Conservation (phyloP, 2,797 vertebrate species). For the Gila robusta region DNA sequence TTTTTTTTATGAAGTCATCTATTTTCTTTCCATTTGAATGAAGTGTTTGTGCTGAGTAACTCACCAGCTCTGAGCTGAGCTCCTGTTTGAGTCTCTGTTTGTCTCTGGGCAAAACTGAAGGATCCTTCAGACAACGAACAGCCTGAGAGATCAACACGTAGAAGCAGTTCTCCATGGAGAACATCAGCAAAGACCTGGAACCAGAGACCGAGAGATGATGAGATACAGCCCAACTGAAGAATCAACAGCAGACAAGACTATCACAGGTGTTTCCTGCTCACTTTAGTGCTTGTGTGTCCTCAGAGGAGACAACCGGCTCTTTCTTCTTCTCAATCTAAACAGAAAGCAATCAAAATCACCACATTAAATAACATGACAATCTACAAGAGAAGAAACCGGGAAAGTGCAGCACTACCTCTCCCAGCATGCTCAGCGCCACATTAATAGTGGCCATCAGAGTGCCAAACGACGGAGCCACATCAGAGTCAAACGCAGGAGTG, state of each 20-base stretch:
- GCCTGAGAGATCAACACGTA: constrained; percentile 98
- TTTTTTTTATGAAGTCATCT: too few species aligned
- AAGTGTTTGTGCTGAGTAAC: constrained; percentile 26
- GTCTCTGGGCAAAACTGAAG: constrained; percentile 87
- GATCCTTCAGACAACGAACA: constrained; percentile 90
- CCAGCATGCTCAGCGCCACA: constrained; percentile 92
- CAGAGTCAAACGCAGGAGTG: constrained; percentile 93
- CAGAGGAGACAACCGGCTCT: constrained; percentile 87
- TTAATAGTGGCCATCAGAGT: constrained; percentile 96
- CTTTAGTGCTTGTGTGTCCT: constrained; percentile 92
- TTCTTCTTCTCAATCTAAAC: constrained; percentile 95
- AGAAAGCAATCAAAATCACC: not conserved
- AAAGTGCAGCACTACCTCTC: constrained; percentile 82
- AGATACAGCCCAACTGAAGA: not conserved
- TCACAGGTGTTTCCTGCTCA: constrained; percentile 69
- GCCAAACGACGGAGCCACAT: constrained; percentile 96
- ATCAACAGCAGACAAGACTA: not conserved
- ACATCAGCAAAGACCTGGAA: constrained; percentile 92
- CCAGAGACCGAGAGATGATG: not conserved
- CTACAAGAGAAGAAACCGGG: not conserved
- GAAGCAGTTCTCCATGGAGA: constrained; percentile 99
- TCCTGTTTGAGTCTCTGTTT: constrained; percentile 98
- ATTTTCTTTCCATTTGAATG: not conserved
- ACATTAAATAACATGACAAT: not conserved
- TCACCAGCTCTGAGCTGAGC: constrained; percentile 96